Base-by-base conservation (phyloP, 2,888 invertebrate genomes). In the Junonia oenone region DNA sequence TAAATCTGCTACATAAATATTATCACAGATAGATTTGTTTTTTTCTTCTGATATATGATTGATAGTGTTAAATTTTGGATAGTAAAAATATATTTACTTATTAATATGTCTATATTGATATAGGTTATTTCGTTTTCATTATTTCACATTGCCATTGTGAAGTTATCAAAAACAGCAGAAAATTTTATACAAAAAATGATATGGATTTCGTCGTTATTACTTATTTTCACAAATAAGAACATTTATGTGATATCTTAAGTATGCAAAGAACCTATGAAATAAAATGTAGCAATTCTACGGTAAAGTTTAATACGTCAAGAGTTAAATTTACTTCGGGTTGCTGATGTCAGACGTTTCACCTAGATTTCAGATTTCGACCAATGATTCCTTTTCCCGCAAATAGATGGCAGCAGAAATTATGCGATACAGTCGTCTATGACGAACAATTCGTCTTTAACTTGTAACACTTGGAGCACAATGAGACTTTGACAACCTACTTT, bases 301-400 rank as follows among this genome's bases (percentile, higher is more conserved):
- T 66, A 69, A 71, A 68, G 68, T 69, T 71, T 65, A 66, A 63
- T 81, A 86, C 89, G 87, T 88, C 86, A 85, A 70, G 75, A 87
- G 88, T 88, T 89, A 89, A 89, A 83, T 83, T 87, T 89, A 89
- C 84, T 81, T 71, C 68, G 72, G 72, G 66, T 76, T 76, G 88
- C 76, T 89, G 89, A 89, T 88, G 88, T 89, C 85, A 88, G 87
- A 86, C 75, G 81, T 78, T 83, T 86, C 86, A 88, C 85, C 89
- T 87, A 89, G 81, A 84, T 87, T 83, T 79, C 77, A 71, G 75
- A 68, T 78, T 82, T 75, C 72, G 75, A 67, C 71, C 68, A 69
- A 72, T 69, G 75, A 75, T 83, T 81, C 75, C 73, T 76, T 76
- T 70, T 54, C 70, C 65, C 72, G 70, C 75, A 74, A 77, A 81